These are phyloP conservation scores for Mastigias papua DNA, from an alignment of 30 jellyfish, hydroid and myxozoan genomes.

Conservation along the genomic window DNA sequence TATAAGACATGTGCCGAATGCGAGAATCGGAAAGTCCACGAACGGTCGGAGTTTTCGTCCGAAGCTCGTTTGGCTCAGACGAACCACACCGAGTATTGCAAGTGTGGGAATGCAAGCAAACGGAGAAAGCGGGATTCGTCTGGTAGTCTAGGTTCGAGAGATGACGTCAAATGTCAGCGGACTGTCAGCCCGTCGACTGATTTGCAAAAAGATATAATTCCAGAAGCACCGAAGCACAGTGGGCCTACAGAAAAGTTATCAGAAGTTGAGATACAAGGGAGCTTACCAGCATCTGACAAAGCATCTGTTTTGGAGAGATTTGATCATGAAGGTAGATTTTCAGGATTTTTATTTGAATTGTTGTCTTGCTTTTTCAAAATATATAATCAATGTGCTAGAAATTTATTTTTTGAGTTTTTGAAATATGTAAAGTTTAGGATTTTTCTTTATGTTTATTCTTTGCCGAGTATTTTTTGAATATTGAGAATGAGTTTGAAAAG, in stretches of 20 bases:
- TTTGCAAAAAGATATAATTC: neutral
- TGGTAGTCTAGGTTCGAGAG: neutral
- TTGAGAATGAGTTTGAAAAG: no score
- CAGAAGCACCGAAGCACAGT: neutral
- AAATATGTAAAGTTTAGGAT: no score
- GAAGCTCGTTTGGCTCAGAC: neutral
- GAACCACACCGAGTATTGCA: neutral
- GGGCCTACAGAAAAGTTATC: neutral
- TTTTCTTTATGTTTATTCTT: no score
- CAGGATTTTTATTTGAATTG: neutral
- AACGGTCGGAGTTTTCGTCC: neutral
- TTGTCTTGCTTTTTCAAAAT: neutral
- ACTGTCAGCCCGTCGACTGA: constrained; percentile 8
- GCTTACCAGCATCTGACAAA: constrained; percentile 19
- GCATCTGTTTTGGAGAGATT: constrained; percentile 32
- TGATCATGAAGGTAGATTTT: constrained; percentile 22
- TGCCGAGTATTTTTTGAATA: no score
- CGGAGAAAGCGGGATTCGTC: neutral
- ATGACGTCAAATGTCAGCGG: neutral
- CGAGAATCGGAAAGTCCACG: neutral
- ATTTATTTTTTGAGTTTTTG: no score
- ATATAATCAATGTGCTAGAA: no score
- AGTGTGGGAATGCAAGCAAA: neutral
- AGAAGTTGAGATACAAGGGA: neutral
- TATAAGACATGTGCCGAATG: neutral